These are phyloP conservation scores for Sebastes elongatus DNA, from an alignment of 2,797 vertebrate species.

Conservation along the genomic window DNA sequence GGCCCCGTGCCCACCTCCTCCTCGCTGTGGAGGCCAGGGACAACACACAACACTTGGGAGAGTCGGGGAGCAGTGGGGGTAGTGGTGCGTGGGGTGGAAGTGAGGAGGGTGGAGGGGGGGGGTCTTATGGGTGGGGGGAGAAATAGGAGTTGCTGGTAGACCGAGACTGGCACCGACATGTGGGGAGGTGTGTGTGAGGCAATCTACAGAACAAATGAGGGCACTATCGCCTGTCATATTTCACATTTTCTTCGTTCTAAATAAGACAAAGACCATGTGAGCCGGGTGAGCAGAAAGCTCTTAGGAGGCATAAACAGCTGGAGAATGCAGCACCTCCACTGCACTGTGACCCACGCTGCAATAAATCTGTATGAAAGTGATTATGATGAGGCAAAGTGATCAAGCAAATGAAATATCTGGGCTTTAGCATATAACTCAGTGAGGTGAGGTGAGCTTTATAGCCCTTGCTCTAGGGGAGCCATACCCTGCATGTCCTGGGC, in stretches of 20 bases:
- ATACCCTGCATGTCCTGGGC: slow-evolving; percentile 73
- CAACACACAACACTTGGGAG: slow-evolving; percentile 48
- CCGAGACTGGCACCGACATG: slow-evolving; percentile 77
- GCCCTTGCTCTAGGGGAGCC: slow-evolving; percentile 67
- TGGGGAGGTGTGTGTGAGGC: slow-evolving; percentile 78
- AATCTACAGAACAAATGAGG: slow-evolving; percentile 81
- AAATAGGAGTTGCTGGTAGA: slow-evolving; percentile 70
- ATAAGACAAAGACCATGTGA: slow-evolving; percentile 79
- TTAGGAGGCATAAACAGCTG: slow-evolving; percentile 82
- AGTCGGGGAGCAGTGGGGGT: slow-evolving; percentile 38
- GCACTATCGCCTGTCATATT: slow-evolving; percentile 79
- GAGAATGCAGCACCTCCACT: slow-evolving; percentile 72
- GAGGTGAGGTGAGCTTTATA: slow-evolving; percentile 77
- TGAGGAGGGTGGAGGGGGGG: background rate
- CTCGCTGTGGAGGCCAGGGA: slow-evolving; percentile 54
- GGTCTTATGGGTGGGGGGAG: slow-evolving; percentile 33
- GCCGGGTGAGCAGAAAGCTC: slow-evolving; percentile 72
- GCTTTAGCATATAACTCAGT: slow-evolving; percentile 78
- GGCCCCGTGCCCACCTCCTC: slow-evolving; percentile 68
- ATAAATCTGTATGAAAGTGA: slow-evolving; percentile 81
- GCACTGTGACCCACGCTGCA: slow-evolving; percentile 73
- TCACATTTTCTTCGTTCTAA: slow-evolving; percentile 78
- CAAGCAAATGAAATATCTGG: slow-evolving; percentile 84
- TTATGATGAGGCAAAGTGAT: slow-evolving; percentile 83
- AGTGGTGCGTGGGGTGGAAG: slow-evolving; percentile 41